phyloP scores from a whole-genome alignment of 2,797 vertebrate genomes.

The Ctenopoma kingsleyae region DNA sequence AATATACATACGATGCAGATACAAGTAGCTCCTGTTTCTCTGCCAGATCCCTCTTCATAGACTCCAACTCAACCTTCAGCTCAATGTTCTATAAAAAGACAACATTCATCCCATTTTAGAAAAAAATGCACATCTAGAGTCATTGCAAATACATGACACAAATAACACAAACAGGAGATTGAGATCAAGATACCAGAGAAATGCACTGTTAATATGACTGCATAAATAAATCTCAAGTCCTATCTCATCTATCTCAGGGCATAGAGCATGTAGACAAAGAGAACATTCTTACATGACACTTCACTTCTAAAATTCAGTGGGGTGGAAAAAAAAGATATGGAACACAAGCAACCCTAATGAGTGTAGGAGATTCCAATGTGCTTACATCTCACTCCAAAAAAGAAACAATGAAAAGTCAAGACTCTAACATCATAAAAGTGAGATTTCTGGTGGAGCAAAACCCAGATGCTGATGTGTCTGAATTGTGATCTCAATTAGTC shows the following conservation, averaged over 20 bases:
- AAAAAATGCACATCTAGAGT: conserved; percentile 21
- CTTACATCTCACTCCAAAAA: conserved; percentile 26
- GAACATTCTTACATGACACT: conserved; percentile 29
- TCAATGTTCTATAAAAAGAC: conserved; percentile 91
- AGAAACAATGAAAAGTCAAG: conserved; percentile 31
- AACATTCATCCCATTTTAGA: conserved; percentile 16
- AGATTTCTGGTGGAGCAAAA: conserved; percentile 32
- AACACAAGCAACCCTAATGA: conserved; percentile 11
- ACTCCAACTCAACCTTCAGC: conserved; percentile 97
- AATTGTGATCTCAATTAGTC: conserved; percentile 36
- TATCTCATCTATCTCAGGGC: background rate
- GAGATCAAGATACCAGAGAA: background rate
- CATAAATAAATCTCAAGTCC: background rate
- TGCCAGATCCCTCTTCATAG: conserved; percentile 93
- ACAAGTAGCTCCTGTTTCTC: conserved; percentile 95
- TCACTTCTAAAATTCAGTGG: background rate
- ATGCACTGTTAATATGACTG: background rate
- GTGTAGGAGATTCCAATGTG: conserved; percentile 40
- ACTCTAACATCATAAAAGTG: conserved; percentile 15
- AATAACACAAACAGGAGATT: background rate
- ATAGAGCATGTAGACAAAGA: conserved; percentile 8
- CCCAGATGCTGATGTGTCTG: conserved; percentile 43
- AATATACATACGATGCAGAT: conserved; percentile 92
- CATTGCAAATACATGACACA: conserved; percentile 3
- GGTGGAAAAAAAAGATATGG: background rate